Base-by-base conservation (phyloP, 2,888 invertebrate species). In the Rotaria sp. region DNA sequence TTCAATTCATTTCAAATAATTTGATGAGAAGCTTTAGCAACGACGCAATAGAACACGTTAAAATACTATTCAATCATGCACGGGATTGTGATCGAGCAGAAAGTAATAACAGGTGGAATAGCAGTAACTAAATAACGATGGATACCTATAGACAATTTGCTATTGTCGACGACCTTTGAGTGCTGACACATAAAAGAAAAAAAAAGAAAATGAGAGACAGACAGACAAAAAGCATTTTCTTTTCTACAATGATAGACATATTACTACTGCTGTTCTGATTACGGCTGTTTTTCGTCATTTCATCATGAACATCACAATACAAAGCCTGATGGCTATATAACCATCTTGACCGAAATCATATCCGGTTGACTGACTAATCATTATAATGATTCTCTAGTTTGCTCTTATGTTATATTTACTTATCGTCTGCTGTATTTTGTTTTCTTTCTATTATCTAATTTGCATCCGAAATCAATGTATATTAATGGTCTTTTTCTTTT, bases 41-140 rank as follows among this genome's bases (percentile, higher is more conserved):
- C 67, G 67, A 30, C 21, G 67, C 35, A 35, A 35, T 30, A 35
- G 2, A 2, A 67, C 18, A 67, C 35, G 18, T 26, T 24, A 24
- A 55, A 67, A 35, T 67, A 67, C 67, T 67, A 67, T 67, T 67
- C 67, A 67, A 67, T 67, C 67, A 67, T 67, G 67, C 67, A 67
- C 67, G 35, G 35, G 35, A 67, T 67, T 67, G 67, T 13, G 67
- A 67, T 67, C 35, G 18, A 67, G 21, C 35, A 67, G 35, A 67
- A 38, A 35, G 67, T 38, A 67, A 30, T 35, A 67, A 67, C 67
- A 67, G 67, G 67, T 67, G 67, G 35, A 67, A 67, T 67, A 35
- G 30, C 7, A 67, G 30, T 30, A 67, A 30, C 30, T 67, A 21
- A 67, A 35, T 21, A 55, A 55, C 55, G 55, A 55, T 55, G 55